These are phyloP conservation scores for Knipowitschia caucasica DNA, from an alignment of 2,797 vertebrate genomes.

Conservation along the genomic window DNA sequence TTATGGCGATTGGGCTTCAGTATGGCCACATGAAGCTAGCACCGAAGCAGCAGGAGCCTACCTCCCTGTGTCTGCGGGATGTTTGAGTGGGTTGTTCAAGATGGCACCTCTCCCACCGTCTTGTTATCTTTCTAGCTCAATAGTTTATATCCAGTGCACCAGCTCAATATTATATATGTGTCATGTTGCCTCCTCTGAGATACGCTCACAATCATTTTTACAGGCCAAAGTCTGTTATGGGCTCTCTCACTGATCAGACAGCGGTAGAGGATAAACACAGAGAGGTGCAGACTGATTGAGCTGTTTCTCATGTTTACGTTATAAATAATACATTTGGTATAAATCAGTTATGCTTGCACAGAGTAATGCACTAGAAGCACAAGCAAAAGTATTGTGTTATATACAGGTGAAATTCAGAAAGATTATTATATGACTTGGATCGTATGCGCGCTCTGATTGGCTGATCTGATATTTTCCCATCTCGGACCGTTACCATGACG, in stretches of 20 bases:
- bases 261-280: neutral
- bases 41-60: constrained; percentile 6
- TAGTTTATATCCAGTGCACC: constrained; percentile 2
- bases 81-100: constrained; percentile 29
- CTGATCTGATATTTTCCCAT: too few species aligned
- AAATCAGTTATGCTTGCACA: too few species aligned
- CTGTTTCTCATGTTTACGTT: too few species aligned
- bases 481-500: too few species aligned
- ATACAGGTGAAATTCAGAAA: too few species aligned
- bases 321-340: too few species aligned
- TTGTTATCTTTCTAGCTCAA: constrained; percentile 1
- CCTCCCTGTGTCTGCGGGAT: constrained; percentile 2
- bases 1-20: neutral
- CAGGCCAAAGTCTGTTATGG: neutral
- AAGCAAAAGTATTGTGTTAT: too few species aligned
- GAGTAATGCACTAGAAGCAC: too few species aligned
- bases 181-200: neutral
- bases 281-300: neutral
- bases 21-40: constrained; percentile 22
- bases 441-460: too few species aligned
- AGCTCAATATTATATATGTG: neutral
- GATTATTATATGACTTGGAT: too few species aligned
- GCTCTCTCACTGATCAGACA: neutral
- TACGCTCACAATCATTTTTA: constrained; percentile 4
- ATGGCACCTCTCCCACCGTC: constrained; percentile 12